Percentiles rank a stretch among this genome's conserved stretches.
These are phyloP conservation scores for Charina bottae DNA, from an alignment of 2,113 vertebrate genomes.

Conservation along the genomic window DNA sequence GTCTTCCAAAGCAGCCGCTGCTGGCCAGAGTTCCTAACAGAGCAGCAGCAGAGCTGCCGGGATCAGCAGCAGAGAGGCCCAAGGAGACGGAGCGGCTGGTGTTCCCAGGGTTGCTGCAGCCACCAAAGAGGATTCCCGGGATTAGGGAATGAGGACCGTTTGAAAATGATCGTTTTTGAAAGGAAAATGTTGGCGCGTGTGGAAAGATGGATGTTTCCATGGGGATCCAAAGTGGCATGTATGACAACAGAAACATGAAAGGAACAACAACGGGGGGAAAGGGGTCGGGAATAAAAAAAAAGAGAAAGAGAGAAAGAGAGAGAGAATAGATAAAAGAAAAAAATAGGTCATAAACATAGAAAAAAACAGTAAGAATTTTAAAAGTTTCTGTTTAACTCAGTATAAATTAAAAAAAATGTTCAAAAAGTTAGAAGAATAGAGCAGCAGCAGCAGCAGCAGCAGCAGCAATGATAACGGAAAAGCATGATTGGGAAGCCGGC, in stretches of 20 bases:
- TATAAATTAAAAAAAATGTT: slow-evolving; percentile 79
- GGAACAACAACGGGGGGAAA: slow-evolving; percentile 52
- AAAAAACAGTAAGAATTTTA: slow-evolving; percentile 82
- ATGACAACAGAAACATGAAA: slow-evolving; percentile 74
- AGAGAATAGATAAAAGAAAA: slow-evolving; percentile 86
- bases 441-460: slow-evolving; percentile 39
- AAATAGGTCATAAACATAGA: slow-evolving; percentile 95
- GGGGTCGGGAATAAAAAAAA: slow-evolving; percentile 67
- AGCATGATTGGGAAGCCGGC: slow-evolving; percentile 71
- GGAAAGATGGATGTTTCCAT: slow-evolving; percentile 79
- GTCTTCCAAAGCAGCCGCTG: slow-evolving; percentile 49
- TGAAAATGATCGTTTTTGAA: slow-evolving; percentile 29
- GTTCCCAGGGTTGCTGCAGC: slow-evolving; percentile 88
- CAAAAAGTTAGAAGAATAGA: slow-evolving; percentile 74
- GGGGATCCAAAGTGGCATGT: slow-evolving; percentile 84
- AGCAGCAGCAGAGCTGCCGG: slow-evolving; percentile 86
- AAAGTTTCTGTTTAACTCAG: slow-evolving; percentile 84
- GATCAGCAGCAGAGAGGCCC: slow-evolving; percentile 88
- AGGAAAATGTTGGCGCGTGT: slow-evolving; percentile 71
- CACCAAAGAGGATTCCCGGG: slow-evolving; percentile 74
- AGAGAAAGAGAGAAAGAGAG: slow-evolving; percentile 73
- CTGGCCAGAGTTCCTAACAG: slow-evolving; percentile 80
- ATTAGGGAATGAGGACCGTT: slow-evolving; percentile 47
- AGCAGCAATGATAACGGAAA: slow-evolving; percentile 55
- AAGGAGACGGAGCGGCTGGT: slow-evolving; percentile 84